These are phyloP conservation scores for Ataeniobius toweri DNA, from an alignment of 2,797 vertebrate genomes.

Conservation along the genomic window DNA sequence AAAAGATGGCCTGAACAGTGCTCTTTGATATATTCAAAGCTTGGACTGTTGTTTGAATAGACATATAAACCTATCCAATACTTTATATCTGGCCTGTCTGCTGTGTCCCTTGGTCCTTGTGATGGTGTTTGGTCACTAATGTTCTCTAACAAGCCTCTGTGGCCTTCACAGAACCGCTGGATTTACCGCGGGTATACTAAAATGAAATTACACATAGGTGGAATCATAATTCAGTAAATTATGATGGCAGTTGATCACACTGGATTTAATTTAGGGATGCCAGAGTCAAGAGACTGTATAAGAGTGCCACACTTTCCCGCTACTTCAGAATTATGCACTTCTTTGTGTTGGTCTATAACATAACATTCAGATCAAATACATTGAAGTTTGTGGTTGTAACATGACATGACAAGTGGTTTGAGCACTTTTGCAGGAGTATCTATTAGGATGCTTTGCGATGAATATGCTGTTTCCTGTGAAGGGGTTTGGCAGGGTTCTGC, in stretches of 20 bases:
- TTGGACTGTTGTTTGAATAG: no score
- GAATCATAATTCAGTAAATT: not conserved
- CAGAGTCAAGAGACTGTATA: no score
- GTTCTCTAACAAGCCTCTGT: not conserved
- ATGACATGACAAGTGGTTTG: not conserved
- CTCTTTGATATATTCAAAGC: no score
- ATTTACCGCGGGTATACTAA: not conserved
- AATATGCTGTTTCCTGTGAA: not conserved
- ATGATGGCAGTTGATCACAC: not conserved
- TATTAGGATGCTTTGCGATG: not conserved
- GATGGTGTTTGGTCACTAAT: not conserved
- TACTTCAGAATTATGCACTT: not conserved
- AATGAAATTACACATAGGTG: not conserved
- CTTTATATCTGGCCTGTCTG: no score
- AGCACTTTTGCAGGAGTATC: not conserved
- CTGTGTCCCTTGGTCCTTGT: not conserved
- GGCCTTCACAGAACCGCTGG: not conserved
- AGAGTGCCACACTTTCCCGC: not conserved
- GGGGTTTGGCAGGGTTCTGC: no score
- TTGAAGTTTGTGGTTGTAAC: not conserved
- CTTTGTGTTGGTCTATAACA: not conserved
- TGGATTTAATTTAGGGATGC: not conserved
- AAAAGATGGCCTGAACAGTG: no score
- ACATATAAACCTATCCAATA: no score
- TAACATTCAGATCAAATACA: not conserved